These are phyloP conservation scores for Cyclophora albipunctata DNA, from an alignment of 2,888 invertebrate species.

Conservation along the genomic window DNA sequence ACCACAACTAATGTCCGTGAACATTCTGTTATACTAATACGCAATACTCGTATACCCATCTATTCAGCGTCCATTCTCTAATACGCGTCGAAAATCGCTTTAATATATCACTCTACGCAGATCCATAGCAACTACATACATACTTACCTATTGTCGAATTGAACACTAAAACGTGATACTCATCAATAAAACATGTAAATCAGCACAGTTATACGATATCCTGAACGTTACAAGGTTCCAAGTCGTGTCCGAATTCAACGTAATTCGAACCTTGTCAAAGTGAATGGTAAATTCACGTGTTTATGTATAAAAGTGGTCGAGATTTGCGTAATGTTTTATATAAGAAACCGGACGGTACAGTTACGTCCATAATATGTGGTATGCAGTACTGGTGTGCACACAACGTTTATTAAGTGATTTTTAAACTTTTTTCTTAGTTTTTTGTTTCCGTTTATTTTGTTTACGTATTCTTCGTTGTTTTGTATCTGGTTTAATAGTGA, in stretches of 20 bases:
- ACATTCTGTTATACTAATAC: too few species aligned
- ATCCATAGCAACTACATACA: neutral
- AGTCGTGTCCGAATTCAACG: too few species aligned
- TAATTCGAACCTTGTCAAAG: too few species aligned
- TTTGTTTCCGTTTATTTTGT: too few species aligned
- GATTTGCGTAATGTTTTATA: slow-evolving; percentile 58
- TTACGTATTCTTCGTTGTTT: too few species aligned
- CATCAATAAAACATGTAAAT: slow-evolving; percentile 11
- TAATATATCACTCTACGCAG: neutral
- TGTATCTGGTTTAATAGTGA: too few species aligned
- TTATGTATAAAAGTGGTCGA: slow-evolving; percentile 16
- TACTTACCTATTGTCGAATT: neutral
- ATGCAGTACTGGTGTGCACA: slow-evolving; percentile 17
- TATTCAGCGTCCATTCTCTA: too few species aligned
- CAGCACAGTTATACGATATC: neutral
- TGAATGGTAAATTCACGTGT: slow-evolving; percentile 14
- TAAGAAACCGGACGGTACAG: slow-evolving; percentile 54
- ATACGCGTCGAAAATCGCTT: too few species aligned
- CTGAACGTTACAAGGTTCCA: too few species aligned
- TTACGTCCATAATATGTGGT: slow-evolving; percentile 24
- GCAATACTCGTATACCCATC: too few species aligned
- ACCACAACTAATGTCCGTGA: too few species aligned
- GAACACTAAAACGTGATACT: slow-evolving; percentile 1
- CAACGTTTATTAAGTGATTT: slow-evolving; percentile 1
- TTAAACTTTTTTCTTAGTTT: too few species aligned